Evolutionary conservation across 2,113 vertebrate species (phyloP), one percentile per base, ranked within the genome.

Genomic region (Aegotheles bennettii): DNA sequence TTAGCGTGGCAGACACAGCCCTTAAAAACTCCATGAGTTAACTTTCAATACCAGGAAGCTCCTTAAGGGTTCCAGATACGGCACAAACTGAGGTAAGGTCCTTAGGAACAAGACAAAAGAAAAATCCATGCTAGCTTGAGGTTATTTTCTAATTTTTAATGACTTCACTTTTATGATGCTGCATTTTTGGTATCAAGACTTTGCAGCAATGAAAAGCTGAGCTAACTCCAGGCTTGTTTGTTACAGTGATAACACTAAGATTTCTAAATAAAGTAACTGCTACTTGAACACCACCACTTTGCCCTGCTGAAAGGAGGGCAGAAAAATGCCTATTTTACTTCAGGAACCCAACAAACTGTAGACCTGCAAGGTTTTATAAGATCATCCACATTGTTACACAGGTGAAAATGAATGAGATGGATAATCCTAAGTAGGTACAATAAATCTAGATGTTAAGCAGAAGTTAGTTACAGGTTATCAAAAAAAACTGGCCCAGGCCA

Each of bases 311-410:
- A 26, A 64, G 36, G 24, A 2, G 24, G 6, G 11, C 31, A 57
- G 36, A 16, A 20, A 9, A 73, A 47, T 1, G 16, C 16, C 42
- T 25, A 2, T 7, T 67, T 53, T 13, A 45, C 6, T 45, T n/a
- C 16, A 26, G 35, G 25, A 56, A 51, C 60, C 21, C 43, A 54
- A 42, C 6, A 26, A 36, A 33, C 4, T 3, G 2, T 0, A 68
- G 43, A 31, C 23, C 7, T 82, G 45, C n/a, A 45, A 74, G 25
- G 38, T 65, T 61, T 50, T 19, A 3, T 28, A 45, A 36, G 40
- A 57, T 33, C 40, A 31, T 3, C 28, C 45, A 20, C 19, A 10
- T 1, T 7, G 56, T 13, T 60, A 48, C 35, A 12, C 0, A 1
- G 47, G 8, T n/a, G 38, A 85, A 47, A 50, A 67, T 3, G 10